Percentiles rank a stretch among this genome's conserved stretches.
Conservation (phyloP, 2,888 invertebrate species). For the Papilio demoleus region DNA sequence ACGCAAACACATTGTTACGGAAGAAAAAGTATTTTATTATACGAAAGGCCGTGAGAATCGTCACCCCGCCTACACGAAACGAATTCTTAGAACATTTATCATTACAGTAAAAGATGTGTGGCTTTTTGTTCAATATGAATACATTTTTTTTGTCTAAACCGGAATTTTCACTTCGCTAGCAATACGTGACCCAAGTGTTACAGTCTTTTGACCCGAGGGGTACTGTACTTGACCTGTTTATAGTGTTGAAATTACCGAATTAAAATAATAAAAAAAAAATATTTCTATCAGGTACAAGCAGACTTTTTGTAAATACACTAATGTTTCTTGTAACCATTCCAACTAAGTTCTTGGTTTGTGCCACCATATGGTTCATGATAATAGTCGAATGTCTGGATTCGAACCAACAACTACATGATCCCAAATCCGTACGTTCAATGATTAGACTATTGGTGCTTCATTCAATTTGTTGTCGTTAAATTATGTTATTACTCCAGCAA, state of each 20-base stretch:
- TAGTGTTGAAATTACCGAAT: too few relatives aligned
- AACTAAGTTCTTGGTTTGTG: too few relatives aligned
- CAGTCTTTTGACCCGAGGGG: neutral
- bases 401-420: too few relatives aligned
- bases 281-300: too few relatives aligned
- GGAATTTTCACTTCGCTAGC: constrained; percentile 4
- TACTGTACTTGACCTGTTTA: neutral
- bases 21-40: constrained; percentile 47
- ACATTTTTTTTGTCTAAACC: constrained; percentile 5
- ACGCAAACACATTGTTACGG: constrained; percentile 37
- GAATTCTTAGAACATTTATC: constrained; percentile 50
- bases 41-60: constrained; percentile 49
- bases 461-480: too few relatives aligned
- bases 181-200: neutral
- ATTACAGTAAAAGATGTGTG: constrained; percentile 36
- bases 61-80: constrained; percentile 46
- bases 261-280: too few relatives aligned
- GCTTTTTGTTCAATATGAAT: constrained; percentile 10
- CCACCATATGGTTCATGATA: too few relatives aligned
- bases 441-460: too few relatives aligned
- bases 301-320: too few relatives aligned
- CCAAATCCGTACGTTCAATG: too few relatives aligned
- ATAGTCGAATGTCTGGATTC: too few relatives aligned
- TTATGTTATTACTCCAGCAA: neutral
- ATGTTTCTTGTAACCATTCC: too few relatives aligned